phyloP scores from a whole-genome alignment of 2,113 vertebrate species.

The Notarius quadriscutis region DNA sequence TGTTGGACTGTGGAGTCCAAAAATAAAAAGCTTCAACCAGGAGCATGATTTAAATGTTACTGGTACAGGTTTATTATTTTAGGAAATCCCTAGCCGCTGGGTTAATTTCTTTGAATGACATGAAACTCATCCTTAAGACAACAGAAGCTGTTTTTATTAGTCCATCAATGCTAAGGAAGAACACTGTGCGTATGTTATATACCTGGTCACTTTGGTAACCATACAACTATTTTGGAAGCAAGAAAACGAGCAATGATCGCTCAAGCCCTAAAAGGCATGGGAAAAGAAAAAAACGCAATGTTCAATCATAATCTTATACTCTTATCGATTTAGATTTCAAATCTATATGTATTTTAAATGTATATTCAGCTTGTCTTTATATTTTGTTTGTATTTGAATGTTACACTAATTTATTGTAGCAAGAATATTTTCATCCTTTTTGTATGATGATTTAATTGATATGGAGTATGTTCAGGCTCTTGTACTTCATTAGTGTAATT shows the following conservation, averaged over 20 bases:
- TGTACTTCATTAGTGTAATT: background rate
- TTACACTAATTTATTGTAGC: background rate
- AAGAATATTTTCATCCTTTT: background rate
- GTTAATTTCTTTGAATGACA: slow-evolving; percentile 55
- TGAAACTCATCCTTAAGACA: slow-evolving; percentile 19
- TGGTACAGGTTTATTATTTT: slow-evolving; percentile 66
- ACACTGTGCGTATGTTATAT: background rate
- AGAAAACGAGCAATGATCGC: background rate
- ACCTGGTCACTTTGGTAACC: slow-evolving; percentile 22
- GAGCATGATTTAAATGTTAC: slow-evolving; percentile 66
- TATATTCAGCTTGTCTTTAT: background rate
- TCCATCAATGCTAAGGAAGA: slow-evolving; percentile 17
- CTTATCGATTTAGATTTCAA: background rate
- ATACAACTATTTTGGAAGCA: slow-evolving; percentile 7
- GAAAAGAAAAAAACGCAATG: background rate
- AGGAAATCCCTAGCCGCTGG: slow-evolving; percentile 65
- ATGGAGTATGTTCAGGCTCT: background rate
- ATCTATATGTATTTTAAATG: background rate
- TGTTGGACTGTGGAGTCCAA: slow-evolving; percentile 60
- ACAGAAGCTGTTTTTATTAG: slow-evolving; percentile 21
- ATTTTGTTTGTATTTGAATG: background rate
- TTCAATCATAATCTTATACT: background rate
- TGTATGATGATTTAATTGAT: background rate
- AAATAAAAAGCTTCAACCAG: slow-evolving; percentile 59
- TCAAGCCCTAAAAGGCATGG: background rate